Evolutionary conservation across 2,113 vertebrate genomes (phyloP).

Genomic region (Bambusicola thoracicus): DNA sequence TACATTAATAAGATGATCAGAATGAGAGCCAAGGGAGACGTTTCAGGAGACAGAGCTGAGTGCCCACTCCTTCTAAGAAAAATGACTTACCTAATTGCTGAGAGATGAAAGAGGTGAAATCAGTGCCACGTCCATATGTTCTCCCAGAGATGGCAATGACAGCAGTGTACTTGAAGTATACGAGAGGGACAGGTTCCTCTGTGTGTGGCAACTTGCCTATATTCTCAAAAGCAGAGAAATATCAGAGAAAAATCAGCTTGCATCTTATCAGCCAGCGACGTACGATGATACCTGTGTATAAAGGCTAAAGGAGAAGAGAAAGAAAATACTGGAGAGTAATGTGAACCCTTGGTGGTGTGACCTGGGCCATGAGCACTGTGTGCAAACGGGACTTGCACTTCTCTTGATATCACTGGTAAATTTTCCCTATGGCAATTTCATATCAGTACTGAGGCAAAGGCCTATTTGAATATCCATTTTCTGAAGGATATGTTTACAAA

Average conservation of each 20-base stretch:
- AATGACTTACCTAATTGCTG: neutral
- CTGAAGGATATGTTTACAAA: slow-evolving; percentile 8
- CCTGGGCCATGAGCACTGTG: neutral
- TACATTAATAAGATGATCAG: neutral
- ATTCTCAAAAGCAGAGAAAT: neutral
- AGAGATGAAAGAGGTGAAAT: neutral
- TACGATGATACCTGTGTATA: neutral
- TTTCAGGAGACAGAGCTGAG: neutral
- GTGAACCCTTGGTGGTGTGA: neutral
- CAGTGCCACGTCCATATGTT: neutral
- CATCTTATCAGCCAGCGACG: neutral
- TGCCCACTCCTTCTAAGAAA: neutral
- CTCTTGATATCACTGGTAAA: neutral
- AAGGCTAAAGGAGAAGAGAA: neutral
- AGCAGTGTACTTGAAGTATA: neutral
- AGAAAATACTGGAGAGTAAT: neutral
- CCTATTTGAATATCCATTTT: neutral
- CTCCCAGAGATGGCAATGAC: neutral
- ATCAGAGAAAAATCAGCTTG: neutral
- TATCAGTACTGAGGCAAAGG: neutral
- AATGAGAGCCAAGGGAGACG: neutral
- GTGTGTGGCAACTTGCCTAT: neutral
- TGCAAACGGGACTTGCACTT: accelerated
- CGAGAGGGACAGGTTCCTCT: neutral
- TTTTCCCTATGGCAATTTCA: neutral